Base-by-base conservation (phyloP, 1,140 invertebrate species). In the Scaptomyza pallida region DNA sequence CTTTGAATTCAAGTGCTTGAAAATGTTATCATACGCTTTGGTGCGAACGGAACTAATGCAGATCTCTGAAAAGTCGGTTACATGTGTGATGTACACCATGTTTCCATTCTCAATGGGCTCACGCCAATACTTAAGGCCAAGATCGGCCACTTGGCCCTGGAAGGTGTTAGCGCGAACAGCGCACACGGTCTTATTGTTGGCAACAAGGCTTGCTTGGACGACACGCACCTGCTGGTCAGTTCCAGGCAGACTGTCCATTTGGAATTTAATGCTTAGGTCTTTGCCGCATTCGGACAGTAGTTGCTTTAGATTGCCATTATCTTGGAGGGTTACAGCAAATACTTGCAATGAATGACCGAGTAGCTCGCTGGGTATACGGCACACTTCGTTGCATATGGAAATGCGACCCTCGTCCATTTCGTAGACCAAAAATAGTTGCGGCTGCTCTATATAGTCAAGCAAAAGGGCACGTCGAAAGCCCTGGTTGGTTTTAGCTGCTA, bases 381-480 rank as follows among this genome's bases (percentile, higher is more conserved):
- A 41, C 13, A 86, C 35, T 6, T 86, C 71, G 12, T 4, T 55
- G 16, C 60, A 35, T 5, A 86, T 16, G 0, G 61, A 64, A 2
- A 88, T 41, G 9, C 59, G 16, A 0, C 81, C 81, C 16, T 88
- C 74, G 12, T 86, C 81, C 50, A 88, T 75, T 37, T 88, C 70
- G n/a, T 86, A 86, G 3, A 86, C 71, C 41, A 86, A 81, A 16
- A 10, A 61, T 2, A 48, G 50, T n/a, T 15, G 15, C 0, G 82
- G 52, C 12, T 57, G 0, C 10, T 68, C 55, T 0, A 78, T 62
- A 6, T 30, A 56, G 43, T 75, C 81, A 0, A 86, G n/a, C n/a
- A 86, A 30, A 12, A 88, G 45, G 2, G 62, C 74, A 3, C 81
- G 82, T 0, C 82, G 70, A 50, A 41, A 86, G 17, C 82, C 81